These are phyloP conservation scores for Ecliptopera silaceata DNA, from an alignment of 2,888 invertebrate species.

Conservation along the genomic window DNA sequence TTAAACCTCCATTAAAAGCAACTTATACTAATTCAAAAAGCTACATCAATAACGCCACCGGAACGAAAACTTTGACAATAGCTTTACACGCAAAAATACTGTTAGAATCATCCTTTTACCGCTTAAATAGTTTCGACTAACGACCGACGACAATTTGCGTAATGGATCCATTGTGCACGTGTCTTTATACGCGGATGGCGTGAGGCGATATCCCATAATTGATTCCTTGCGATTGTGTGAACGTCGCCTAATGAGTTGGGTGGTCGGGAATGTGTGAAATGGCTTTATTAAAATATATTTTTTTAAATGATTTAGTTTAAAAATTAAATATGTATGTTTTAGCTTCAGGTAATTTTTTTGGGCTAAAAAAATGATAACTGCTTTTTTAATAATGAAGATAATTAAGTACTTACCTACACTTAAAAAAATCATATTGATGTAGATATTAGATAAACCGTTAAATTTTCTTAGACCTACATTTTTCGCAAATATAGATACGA, in stretches of 20 bases:
- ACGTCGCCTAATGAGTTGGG: constrained; percentile 58
- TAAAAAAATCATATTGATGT: too few species aligned
- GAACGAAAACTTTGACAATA: constrained; percentile 48
- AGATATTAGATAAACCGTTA: too few species aligned
- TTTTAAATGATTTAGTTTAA: too few species aligned
- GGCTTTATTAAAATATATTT: background rate
- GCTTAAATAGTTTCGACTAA: constrained; percentile 46
- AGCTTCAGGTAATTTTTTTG: too few species aligned
- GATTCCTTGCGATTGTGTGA: constrained; percentile 58
- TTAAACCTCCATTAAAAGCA: constrained; percentile 34
- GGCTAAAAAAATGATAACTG: too few species aligned
- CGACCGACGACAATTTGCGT: constrained; percentile 74
- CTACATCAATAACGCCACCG: constrained; percentile 42
- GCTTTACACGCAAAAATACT: constrained; percentile 73
- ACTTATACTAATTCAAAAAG: constrained; percentile 14
- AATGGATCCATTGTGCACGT: constrained; percentile 75
- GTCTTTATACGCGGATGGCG: constrained; percentile 73
- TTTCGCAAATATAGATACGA: too few species aligned
- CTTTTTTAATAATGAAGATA: too few species aligned
- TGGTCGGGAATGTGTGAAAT: constrained; percentile 10
- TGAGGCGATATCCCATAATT: constrained; percentile 63
- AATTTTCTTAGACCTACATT: too few species aligned
- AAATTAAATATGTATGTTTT: too few species aligned
- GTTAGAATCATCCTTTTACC: constrained; percentile 50
- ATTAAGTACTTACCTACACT: too few species aligned